These are phyloP conservation scores for Danionella dracula DNA, from an alignment of 2,797 vertebrate genomes.

Conservation along the genomic window DNA sequence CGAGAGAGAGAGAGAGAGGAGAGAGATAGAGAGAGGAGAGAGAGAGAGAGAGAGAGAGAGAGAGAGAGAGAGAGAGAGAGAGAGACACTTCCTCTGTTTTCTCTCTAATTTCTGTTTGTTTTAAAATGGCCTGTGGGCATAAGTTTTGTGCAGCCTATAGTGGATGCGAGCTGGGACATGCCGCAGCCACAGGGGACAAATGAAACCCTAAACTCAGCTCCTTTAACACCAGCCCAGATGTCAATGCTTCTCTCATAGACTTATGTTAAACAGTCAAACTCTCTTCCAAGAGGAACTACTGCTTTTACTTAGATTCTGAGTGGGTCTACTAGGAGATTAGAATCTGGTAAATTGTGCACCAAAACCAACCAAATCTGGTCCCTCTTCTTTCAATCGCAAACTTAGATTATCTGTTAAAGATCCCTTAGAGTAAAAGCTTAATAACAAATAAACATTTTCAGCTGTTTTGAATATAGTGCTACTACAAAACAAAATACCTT, in stretches of 20 bases:
- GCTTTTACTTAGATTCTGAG: neutral
- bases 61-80: neutral
- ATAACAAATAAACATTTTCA: no score
- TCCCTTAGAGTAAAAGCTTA: no score
- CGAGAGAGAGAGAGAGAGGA: neutral
- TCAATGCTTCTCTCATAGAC: neutral
- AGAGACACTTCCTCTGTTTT: slow-evolving; percentile 1
- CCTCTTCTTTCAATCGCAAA: no score
- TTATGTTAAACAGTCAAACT: neutral
- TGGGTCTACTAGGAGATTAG: no score
- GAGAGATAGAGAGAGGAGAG: neutral
- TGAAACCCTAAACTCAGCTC: slow-evolving; percentile 33
- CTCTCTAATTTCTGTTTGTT: slow-evolving; percentile 31
- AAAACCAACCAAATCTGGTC: no score
- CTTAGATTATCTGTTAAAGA: no score
- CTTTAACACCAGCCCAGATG: slow-evolving; percentile 22
- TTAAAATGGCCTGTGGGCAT: slow-evolving; percentile 25
- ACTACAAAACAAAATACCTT: no score
- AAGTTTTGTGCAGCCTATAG: slow-evolving; percentile 26
- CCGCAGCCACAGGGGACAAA: slow-evolving; percentile 4
- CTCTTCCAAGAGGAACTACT: neutral
- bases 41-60: neutral
- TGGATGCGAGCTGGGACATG: slow-evolving; percentile 21
- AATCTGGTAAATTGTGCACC: no score
- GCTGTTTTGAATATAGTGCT: no score